Percentiles rank a stretch among this genome's conserved stretches.
Conservation (phyloP, 2,888 invertebrate genomes). For the Opisthograptis luteolata region DNA sequence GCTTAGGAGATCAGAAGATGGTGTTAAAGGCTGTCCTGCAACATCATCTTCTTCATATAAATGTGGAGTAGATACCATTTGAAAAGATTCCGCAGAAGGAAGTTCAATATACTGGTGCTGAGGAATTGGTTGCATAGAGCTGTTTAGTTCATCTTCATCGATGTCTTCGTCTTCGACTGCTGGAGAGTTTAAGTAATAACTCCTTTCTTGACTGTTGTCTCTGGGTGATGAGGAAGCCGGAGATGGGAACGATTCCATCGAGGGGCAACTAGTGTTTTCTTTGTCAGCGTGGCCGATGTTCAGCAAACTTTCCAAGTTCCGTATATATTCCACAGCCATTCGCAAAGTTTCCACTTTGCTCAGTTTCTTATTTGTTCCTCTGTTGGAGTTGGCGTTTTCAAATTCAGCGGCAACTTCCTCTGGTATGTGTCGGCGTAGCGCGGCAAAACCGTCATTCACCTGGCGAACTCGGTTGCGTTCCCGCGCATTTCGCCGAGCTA, state of each 20-base stretch:
- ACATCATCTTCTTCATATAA: constrained; percentile 87
- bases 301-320: constrained; percentile 90
- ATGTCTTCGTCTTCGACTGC: constrained; percentile 74
- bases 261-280: constrained; percentile 68
- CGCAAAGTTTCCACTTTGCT: constrained; percentile 95
- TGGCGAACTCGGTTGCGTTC: constrained; percentile 97
- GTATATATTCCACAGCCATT: constrained; percentile 96
- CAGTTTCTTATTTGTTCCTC: constrained; percentile 89
- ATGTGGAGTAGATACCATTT: constrained; percentile 83
- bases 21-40: constrained; percentile 79
- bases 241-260: constrained; percentile 79
- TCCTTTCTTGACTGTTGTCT: constrained; percentile 76
- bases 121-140: constrained; percentile 74
- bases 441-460: constrained; percentile 95
- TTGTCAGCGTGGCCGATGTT: constrained; percentile 86
- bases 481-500: constrained; percentile 94
- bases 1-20: constrained; percentile 74
- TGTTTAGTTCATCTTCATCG: constrained; percentile 76
- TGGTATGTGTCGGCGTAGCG: constrained; percentile 94
- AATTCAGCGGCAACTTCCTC: constrained; percentile 90
- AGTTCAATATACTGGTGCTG: constrained; percentile 85
- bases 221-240: constrained; percentile 79
- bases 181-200: constrained; percentile 71
- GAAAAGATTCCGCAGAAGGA: constrained; percentile 85
- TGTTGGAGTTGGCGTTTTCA: constrained; percentile 86